These are phyloP conservation scores for Ceratoteleas bidentatus DNA, from an alignment of 1,140 invertebrate genomes.

Conservation along the genomic window DNA sequence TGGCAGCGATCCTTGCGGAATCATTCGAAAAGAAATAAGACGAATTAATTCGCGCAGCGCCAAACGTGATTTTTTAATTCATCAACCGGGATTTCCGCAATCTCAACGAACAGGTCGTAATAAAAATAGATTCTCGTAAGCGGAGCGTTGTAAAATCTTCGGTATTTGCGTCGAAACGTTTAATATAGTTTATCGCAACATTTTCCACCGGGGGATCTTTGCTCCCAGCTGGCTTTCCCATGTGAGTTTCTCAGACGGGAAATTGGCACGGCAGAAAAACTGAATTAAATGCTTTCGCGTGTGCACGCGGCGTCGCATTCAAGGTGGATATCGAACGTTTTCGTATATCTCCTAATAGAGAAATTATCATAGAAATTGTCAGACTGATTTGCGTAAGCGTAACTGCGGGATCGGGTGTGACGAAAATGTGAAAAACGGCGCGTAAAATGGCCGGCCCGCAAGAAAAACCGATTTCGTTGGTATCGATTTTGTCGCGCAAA, in stretches of 20 bases:
- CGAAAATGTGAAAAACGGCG: neutral
- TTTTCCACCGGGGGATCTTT: constrained; percentile 41
- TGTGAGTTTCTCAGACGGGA: constrained; percentile 46
- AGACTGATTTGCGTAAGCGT: neutral
- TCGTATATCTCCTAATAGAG: constrained; percentile 20
- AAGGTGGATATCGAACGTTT: constrained; percentile 29
- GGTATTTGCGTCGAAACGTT: constrained; percentile 21
- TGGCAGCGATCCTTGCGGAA: no score
- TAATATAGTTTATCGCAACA: constrained; percentile 52
- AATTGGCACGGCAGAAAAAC: constrained; percentile 48
- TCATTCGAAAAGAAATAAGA: no score
- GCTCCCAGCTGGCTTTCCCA: constrained; percentile 41
- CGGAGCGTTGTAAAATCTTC: constrained; percentile 32
- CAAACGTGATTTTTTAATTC: no score
- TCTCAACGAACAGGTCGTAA: no score
- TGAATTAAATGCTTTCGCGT: constrained; percentile 50
- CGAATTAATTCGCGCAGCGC: no score
- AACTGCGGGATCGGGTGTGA: neutral
- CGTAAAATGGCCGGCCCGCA: neutral
- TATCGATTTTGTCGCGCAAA: constrained; percentile 18
- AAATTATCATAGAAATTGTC: constrained; percentile 38
- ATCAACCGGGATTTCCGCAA: neutral
- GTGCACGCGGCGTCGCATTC: constrained; percentile 12
- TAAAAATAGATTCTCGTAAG: constrained; percentile 15
- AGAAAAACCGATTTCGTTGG: constrained; percentile 3